These are phyloP conservation scores for Gouania willdenowi DNA, from an alignment of 2,797 vertebrate genomes.

Conservation along the genomic window DNA sequence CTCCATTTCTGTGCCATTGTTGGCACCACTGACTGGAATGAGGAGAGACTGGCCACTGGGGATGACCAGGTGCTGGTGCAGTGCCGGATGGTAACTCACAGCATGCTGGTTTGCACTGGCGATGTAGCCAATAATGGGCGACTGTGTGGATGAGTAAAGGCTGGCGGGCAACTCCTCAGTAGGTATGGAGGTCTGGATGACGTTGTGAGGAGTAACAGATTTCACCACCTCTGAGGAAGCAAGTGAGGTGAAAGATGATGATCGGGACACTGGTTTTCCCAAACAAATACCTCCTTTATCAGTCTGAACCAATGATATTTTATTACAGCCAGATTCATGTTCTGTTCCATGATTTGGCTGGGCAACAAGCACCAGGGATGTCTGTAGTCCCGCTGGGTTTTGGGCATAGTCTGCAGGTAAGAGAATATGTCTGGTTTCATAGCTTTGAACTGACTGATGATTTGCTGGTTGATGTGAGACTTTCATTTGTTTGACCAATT, in stretches of 20 bases:
- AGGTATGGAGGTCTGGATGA: constrained; percentile 89
- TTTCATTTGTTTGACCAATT: constrained; percentile 69
- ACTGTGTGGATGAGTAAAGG: constrained; percentile 87
- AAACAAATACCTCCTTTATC: constrained; percentile 88
- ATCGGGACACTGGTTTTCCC: constrained; percentile 84
- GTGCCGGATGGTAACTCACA: constrained; percentile 85
- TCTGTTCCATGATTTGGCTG: constrained; percentile 75
- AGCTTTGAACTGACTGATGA: constrained; percentile 80
- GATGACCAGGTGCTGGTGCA: constrained; percentile 94
- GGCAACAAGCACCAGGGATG: constrained; percentile 92
- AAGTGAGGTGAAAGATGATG: constrained; percentile 80
- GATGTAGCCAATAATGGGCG: constrained; percentile 94
- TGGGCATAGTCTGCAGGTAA: constrained; percentile 84
- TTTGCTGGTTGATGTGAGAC: constrained; percentile 37
- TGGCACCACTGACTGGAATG: constrained; percentile 84
- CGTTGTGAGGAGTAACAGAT: constrained; percentile 82
- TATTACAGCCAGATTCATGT: constrained; percentile 78
- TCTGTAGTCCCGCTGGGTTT: constrained; percentile 84
- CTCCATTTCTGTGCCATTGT: constrained; percentile 79
- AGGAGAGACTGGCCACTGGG: constrained; percentile 91
- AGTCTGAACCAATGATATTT: constrained; percentile 78
- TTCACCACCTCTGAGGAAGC: constrained; percentile 79
- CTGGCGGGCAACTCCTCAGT: constrained; percentile 86
- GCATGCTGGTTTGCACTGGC: constrained; percentile 87
- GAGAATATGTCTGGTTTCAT: constrained; percentile 89